A percentile compares a stretch with the other conserved stretches of the same genome.
Conservation (phyloP, 2,797 vertebrate genomes). For the Micromesistius poutassou region DNA sequence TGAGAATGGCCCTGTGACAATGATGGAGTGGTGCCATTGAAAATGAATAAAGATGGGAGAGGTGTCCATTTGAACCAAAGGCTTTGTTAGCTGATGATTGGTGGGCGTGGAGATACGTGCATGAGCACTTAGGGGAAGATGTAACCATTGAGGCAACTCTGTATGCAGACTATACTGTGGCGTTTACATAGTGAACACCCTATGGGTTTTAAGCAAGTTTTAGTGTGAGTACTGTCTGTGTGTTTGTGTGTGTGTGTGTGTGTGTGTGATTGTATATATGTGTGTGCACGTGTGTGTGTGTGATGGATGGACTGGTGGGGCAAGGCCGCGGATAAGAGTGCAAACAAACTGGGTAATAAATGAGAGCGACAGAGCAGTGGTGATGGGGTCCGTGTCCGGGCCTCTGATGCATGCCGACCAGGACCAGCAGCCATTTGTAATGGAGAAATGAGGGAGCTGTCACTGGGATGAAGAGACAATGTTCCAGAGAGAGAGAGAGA, state of each 20-base stretch:
- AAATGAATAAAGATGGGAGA: constrained; percentile 32
- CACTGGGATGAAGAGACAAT: constrained; percentile 76
- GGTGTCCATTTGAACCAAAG: constrained; percentile 29
- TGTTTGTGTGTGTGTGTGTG: constrained; percentile 69
- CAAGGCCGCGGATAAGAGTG: constrained; percentile 96
- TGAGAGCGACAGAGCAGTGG: constrained; percentile 80
- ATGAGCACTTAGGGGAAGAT: background rate
- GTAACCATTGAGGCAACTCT: background rate
- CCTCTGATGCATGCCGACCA: constrained; percentile 89
- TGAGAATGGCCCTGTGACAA: constrained; percentile 18
- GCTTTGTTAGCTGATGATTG: constrained; percentile 23
- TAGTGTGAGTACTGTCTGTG: background rate
- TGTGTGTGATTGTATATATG: constrained; percentile 33
- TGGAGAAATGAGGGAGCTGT: constrained; percentile 85
- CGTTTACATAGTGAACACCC: background rate
- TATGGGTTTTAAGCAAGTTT: background rate
- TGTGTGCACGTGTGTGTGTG: constrained; percentile 76
- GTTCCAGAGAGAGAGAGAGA: constrained; percentile 51
- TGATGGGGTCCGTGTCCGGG: constrained; percentile 80
- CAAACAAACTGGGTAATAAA: constrained; percentile 96
- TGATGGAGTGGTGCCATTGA: constrained; percentile 39
- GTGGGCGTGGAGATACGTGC: constrained; percentile 20
- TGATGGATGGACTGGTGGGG: constrained; percentile 91
- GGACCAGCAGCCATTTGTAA: constrained; percentile 88
- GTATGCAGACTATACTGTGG: background rate